phyloP scores from a whole-genome alignment of 1,140 invertebrate genomes.

The Brachionus manjavacas region DNA sequence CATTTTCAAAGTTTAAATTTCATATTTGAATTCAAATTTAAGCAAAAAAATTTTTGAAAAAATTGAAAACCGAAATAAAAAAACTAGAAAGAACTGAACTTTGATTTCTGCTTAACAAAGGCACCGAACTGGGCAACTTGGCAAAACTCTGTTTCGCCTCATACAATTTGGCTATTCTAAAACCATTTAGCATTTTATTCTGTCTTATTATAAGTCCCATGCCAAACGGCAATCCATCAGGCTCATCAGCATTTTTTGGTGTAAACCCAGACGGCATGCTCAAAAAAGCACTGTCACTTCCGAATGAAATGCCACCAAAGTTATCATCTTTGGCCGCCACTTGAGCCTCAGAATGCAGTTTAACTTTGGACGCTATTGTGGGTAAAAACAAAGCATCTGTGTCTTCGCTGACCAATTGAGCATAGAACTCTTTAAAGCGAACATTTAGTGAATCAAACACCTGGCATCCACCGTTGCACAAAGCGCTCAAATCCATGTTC shows the following conservation, averaged over 20 bases:
- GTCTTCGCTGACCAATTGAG: not conserved
- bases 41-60: not conserved
- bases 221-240: not conserved
- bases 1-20: too few relatives aligned
- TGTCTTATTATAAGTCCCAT: not conserved
- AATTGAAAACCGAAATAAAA: not conserved
- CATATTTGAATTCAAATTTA: not conserved
- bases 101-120: not conserved
- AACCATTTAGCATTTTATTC: not conserved
- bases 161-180: conserved; percentile 22
- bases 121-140: conserved; percentile 3
- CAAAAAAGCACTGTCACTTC: not conserved
- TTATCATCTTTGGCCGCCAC: not conserved
- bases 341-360: not conserved
- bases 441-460: not conserved
- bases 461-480: not conserved
- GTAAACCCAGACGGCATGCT: conserved; percentile 14
- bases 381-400: conserved; percentile 2
- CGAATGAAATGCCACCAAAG: not conserved
- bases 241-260: not conserved
- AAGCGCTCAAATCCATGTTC: not conserved
- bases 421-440: not conserved
- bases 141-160: not conserved
- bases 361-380: not conserved
- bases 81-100: not conserved